Percentiles rank a stretch among this genome's conserved stretches.
These are phyloP conservation scores for Brachionus angularis DNA, from an alignment of 1,140 invertebrate genomes.

Conservation along the genomic window DNA sequence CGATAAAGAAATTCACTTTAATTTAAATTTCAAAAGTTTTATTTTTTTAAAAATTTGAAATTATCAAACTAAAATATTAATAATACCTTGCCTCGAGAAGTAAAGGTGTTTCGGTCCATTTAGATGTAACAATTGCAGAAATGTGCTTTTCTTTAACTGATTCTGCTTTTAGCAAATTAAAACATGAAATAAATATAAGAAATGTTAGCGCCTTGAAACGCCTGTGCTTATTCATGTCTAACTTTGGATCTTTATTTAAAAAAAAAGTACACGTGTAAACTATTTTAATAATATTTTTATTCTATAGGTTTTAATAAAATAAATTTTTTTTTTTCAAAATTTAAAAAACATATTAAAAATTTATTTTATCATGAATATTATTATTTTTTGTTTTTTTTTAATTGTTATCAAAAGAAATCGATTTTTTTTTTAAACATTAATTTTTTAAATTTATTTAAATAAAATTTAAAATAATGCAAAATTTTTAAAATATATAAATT, in stretches of 20 bases:
- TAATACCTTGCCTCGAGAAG: slow-evolving; percentile 36
- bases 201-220: too few species aligned
- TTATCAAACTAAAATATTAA: background rate
- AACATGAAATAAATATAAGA: too few species aligned
- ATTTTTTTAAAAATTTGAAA: background rate
- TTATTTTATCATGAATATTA: too few species aligned
- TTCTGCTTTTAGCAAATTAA: background rate
- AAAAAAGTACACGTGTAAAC: background rate
- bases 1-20: slow-evolving; percentile 39
- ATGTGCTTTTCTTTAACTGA: slow-evolving; percentile 40
- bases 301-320: slow-evolving; percentile 9
- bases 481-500: too few species aligned
- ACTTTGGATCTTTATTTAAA: slow-evolving; percentile 7
- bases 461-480: too few species aligned
- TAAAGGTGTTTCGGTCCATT: slow-evolving; percentile 39
- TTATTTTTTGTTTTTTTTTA: too few species aligned
- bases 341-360: background rate
- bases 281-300: background rate
- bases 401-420: too few species aligned
- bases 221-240: too few species aligned
- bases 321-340: slow-evolving; percentile 28
- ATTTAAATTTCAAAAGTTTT: background rate
- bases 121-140: slow-evolving; percentile 8
- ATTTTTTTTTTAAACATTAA: too few species aligned
- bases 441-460: too few species aligned